Evolutionary conservation across 2,888 invertebrate genomes (phyloP), one percentile per base, ranked within the genome.

Genomic region (Thera britannica): DNA sequence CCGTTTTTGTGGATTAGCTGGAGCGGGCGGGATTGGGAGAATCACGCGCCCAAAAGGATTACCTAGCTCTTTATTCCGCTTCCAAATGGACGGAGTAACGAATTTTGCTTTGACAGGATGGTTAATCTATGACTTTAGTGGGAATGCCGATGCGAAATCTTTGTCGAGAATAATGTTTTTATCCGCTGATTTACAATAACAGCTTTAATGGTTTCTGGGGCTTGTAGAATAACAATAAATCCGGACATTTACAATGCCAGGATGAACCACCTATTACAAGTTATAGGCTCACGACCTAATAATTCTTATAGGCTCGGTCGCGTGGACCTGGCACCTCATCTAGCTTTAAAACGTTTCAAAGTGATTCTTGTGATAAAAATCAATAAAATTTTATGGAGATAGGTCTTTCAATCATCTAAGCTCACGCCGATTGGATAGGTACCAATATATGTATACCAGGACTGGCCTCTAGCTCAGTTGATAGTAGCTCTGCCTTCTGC

Each of bases 1-100:
- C 75, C 58, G 71, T 67, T 59, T 60, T 63, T 48, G 23, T 62
- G 76, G 78, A 80, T 80, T 80, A 83, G 77, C 78, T 71, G 72
- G 74, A 72, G 72, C 9, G 65, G 71, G 61, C 66, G 70, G 70
- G 62, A 61, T 74, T 67, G 70, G 68, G 70, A 68, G 73, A 73
- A 75, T 69, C 73, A 73, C 67, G 61, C 61, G 71, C 68, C 68
- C 51, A 52, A 75, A 72, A 75, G 78, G 79, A 79, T 81, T 76
- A 73, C 61, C 65, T 49, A 56, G 75, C 73, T 76, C 76, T 72
- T 76, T 77, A 73, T 72, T 72, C 67, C 66, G 67, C 69, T 71
- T 72, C 70, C 62, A 62, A 74, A 73, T 72, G 63, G 72, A 64
- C 67, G 65, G 73, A 70, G 70, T 79, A 77, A 80, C 75, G 74